Evolutionary conservation across 1,140 invertebrate species (phyloP).

Genomic region (Magallana ariakensis): DNA sequence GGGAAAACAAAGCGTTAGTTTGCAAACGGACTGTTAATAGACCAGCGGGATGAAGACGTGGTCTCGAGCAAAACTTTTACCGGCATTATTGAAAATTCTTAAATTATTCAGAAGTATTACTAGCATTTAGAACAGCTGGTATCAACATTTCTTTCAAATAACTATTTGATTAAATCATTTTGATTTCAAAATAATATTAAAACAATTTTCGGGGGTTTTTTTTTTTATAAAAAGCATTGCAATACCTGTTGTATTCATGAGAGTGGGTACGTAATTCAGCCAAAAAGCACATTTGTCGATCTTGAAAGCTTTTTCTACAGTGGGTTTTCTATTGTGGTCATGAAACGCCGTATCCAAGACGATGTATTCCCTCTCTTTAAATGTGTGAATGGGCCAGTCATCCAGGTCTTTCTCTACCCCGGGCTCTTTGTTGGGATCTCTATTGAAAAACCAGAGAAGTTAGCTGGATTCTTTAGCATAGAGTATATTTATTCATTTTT

Average conservation of each 20-base stretch:
- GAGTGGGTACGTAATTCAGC: conserved; percentile 95
- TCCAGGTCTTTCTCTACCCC: conserved; percentile 78
- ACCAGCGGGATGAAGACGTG: too few species aligned
- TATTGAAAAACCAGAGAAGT: conserved; percentile 82
- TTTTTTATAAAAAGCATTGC: not conserved
- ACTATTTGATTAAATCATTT: too few species aligned
- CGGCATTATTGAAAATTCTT: too few species aligned
- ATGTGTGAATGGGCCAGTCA: conserved; percentile 93
- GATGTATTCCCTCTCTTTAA: conserved; percentile 90
- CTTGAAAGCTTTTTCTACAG: conserved; percentile 90
- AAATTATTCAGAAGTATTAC: too few species aligned
- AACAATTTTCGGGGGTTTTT: too few species aligned
- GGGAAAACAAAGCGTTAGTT: conserved; percentile 3
- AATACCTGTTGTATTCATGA: conserved; percentile 85
- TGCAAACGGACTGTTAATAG: not conserved
- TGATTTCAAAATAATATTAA: too few species aligned
- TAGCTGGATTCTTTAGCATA: not conserved
- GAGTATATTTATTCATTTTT: too few species aligned
- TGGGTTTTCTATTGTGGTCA: conserved; percentile 66
- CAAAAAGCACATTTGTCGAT: conserved; percentile 97
- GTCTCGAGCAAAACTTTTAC: too few species aligned
- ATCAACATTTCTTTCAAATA: too few species aligned
- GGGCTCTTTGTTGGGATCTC: conserved; percentile 85
- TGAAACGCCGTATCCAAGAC: conserved; percentile 88
- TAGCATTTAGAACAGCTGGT: too few species aligned